Evolutionary conservation across 2,888 invertebrate genomes (phyloP), one percentile per base, ranked within the genome.

Genomic region (Lumbricus terrestris): DNA sequence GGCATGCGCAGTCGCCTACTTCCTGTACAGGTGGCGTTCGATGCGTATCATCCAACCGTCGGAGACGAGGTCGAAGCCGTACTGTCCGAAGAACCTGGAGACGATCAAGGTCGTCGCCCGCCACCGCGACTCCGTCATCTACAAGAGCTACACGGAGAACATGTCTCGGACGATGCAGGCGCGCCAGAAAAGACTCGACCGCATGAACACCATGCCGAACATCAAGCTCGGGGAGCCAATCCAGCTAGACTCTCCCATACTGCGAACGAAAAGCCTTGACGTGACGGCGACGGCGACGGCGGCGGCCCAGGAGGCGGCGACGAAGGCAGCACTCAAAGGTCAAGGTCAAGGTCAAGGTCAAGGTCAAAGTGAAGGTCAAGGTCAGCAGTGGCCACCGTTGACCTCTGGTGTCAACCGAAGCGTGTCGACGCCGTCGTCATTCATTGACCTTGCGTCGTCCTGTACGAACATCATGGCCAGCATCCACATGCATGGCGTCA

Each of bases 111-210:
- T 94, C n/a, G 94, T 94, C 34, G 94, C 94, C 91, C 92, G 93
- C 54, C 92, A 94, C n/a, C 94, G 94, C 90, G 95, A 95, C 92
- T 94, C 94, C 92, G 93, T 95, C 69, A 95, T 95, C 90, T 94
- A 94, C 93, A 94, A 94, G 91, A 94, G 93, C 91, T 94, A 94
- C 92, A 90, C 92, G 34, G 89, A 90, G 69, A 90, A 91, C 40
- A 47, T 91, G 38, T 90, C 91, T 33, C 90, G 88, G 82, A 92
- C 92, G n/a, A 92, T 92, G 91, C 47, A 90, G 82, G 91, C 92
- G 20, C 69, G 92, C 15, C 91, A 92, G 90, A 92, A 91, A 88
- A 83, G 91, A 33, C 38, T 91, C 18, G 91, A 92, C 47, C 91
- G 92, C n/a, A 92, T 92, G 92, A 91, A 92, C 47, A 92, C 92